Conservation (phyloP, 2,888 invertebrate genomes). For the Serrognathus titanus region DNA sequence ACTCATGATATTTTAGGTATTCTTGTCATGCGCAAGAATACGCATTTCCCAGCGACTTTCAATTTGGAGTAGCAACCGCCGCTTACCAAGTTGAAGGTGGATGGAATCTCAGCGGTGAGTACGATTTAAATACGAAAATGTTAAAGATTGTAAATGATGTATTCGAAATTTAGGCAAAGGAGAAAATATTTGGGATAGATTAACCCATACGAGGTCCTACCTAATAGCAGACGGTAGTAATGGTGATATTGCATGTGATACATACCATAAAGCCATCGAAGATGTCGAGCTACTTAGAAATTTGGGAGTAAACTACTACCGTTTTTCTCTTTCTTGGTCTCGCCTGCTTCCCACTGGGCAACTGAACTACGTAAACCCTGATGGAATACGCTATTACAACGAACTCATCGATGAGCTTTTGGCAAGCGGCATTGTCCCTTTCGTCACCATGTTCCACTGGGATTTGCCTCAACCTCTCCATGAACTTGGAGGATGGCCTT, state of each 20-base stretch:
- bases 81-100: slow-evolving; percentile 30
- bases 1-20: slow-evolving; percentile 3
- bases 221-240: slow-evolving; percentile 49
- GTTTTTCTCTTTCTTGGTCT: slow-evolving; percentile 64
- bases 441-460: slow-evolving; percentile 66
- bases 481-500: slow-evolving; percentile 22
- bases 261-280: slow-evolving; percentile 18
- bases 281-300: slow-evolving; percentile 48
- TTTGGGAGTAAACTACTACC: slow-evolving; percentile 54
- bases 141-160: too few relatives aligned
- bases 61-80: slow-evolving; percentile 33
- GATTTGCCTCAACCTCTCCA: slow-evolving; percentile 56
- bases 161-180: slow-evolving; percentile 40
- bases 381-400: slow-evolving; percentile 62
- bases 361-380: slow-evolving; percentile 55
- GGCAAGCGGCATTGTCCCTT: slow-evolving; percentile 52
- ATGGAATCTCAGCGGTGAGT: slow-evolving; percentile 31
- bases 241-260: slow-evolving; percentile 22
- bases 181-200: slow-evolving; percentile 54
- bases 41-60: slow-evolving; percentile 20
- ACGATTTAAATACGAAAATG: background rate
- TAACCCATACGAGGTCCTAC: slow-evolving; percentile 49
- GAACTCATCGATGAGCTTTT: slow-evolving; percentile 56
- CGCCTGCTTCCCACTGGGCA: slow-evolving; percentile 59
- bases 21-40: slow-evolving; percentile 3